phyloP scores from a whole-genome alignment of 2,113 vertebrate species.

The Sapayoa aenigma region DNA sequence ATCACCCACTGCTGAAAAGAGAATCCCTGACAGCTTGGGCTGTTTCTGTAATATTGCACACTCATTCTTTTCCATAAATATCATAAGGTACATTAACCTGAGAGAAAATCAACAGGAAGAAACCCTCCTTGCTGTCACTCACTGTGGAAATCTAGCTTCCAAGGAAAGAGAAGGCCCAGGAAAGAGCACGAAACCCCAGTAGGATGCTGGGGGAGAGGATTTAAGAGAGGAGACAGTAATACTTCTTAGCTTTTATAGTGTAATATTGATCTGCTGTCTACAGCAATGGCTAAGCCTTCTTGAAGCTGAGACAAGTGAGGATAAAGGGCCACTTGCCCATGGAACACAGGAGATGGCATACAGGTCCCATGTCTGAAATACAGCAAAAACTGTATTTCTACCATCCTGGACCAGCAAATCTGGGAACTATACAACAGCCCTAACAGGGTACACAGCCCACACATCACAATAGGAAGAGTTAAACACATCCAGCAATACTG shows the following conservation, averaged over 20 bases:
- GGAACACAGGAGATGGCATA: not conserved
- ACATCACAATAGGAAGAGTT: not conserved
- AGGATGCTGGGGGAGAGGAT: not conserved
- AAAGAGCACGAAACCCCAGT: not conserved
- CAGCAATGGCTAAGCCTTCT: not conserved
- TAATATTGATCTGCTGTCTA: not conserved
- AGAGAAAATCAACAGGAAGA: not conserved
- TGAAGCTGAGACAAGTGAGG: not conserved
- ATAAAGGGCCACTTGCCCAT: not conserved
- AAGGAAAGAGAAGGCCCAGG: not conserved
- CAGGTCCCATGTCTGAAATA: not conserved
- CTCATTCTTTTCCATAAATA: not conserved
- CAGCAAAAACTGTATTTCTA: not conserved
- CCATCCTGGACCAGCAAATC: not conserved
- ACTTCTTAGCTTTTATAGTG: not conserved
- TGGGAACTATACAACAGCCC: not conserved
- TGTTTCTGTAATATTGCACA: not conserved
- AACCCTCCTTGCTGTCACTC: not conserved
- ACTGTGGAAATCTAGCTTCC: not conserved
- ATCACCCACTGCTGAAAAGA: conserved; percentile 3
- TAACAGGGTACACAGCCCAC: not conserved
- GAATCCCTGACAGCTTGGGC: not conserved
- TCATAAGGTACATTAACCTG: not conserved
- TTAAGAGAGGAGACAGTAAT: not conserved
- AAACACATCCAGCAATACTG: not conserved